Evolutionary conservation across 2,888 invertebrate genomes (phyloP).

Genomic region (Pristionchus mayeri): DNA sequence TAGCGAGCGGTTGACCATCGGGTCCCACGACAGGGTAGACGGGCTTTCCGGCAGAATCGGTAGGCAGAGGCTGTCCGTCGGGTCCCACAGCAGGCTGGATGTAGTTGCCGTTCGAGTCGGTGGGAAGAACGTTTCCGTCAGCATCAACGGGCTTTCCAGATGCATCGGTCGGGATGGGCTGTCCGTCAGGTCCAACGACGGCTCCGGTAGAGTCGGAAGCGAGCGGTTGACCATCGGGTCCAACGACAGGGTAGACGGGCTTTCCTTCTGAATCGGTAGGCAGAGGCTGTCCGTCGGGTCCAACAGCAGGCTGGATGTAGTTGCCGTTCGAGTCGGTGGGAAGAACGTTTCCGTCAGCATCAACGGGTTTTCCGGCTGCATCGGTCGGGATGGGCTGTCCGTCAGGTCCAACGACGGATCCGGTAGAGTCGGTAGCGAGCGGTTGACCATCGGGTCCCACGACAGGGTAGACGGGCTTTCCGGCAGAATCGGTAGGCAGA

Average conservation of each 20-base stretch:
- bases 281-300: too few species aligned
- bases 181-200: slow-evolving; percentile 56
- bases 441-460: slow-evolving; percentile 57
- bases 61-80: slow-evolving; percentile 58
- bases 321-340: slow-evolving; percentile 56
- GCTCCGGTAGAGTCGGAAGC: slow-evolving; percentile 51
- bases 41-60: slow-evolving; percentile 52
- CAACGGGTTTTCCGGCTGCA: slow-evolving; percentile 55
- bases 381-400: slow-evolving; percentile 56
- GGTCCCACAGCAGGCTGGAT: slow-evolving; percentile 57
- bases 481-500: slow-evolving; percentile 54
- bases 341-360: slow-evolving; percentile 61
- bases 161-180: neutral
- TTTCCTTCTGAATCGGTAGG: slow-evolving; percentile 49
- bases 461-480: slow-evolving; percentile 45
- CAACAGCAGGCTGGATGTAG: slow-evolving; percentile 48
- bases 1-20: slow-evolving; percentile 55
- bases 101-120: slow-evolving; percentile 53
- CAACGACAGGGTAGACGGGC: too few species aligned
- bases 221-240: slow-evolving; percentile 24
- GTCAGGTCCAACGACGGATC: slow-evolving; percentile 53
- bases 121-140: slow-evolving; percentile 50
- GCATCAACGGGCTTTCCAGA: slow-evolving; percentile 54
- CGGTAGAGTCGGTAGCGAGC: slow-evolving; percentile 58
- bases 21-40: slow-evolving; percentile 56